Evolutionary conservation across 2,888 invertebrate species (phyloP), one percentile per base, ranked within the genome.

Genomic region (Argyresthia albistria): DNA sequence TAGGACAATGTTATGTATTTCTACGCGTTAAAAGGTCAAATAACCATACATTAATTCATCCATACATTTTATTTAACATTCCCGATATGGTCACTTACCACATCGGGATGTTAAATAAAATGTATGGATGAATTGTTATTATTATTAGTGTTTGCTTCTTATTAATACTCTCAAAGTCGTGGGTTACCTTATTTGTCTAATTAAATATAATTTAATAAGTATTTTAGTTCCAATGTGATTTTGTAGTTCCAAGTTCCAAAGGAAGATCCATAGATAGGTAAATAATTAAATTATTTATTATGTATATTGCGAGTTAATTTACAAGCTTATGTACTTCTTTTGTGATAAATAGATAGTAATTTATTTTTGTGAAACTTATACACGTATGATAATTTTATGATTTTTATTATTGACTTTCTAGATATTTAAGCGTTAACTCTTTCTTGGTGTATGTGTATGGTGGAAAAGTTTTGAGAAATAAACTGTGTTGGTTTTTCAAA

Each of bases 381-480:
- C 39, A 16, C 35, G n/a, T 48, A 39, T 15, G 45, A n/a, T 42
- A 48, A 37, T 37, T 46, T 35, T 11, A 35, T 47, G 39, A 56
- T 60, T 56, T 54, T 60, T 56, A 58, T 64, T 66, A 68, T 68
- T 12, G 35, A n/a, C 25, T 25, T n/a, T 46, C 9, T 7, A 45
- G 45, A 62, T 65, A 67, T 61, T 70, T 64, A 25, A 25, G 2
- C 25, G 25, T 25, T 25, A 25, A 25, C 25, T 6, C 25, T 25
- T 25, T 25, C 25, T 25, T 25, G 25, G 25, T 25, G 25, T 25
- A 25, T 25, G 25, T 25, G 6, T 25, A 25, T 25, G 68, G 75
- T 84, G 76, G 81, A 77, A 76, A 73, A 75, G 77, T 76, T 59
- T 75, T 74, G 68, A 76, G 76, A 74, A 75, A 72, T 70, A 45